Evolutionary conservation across 64 coral and sea anemone genomes (phyloP), one percentile per base, ranked within the genome.

Genomic region (Montipora capricornis): DNA sequence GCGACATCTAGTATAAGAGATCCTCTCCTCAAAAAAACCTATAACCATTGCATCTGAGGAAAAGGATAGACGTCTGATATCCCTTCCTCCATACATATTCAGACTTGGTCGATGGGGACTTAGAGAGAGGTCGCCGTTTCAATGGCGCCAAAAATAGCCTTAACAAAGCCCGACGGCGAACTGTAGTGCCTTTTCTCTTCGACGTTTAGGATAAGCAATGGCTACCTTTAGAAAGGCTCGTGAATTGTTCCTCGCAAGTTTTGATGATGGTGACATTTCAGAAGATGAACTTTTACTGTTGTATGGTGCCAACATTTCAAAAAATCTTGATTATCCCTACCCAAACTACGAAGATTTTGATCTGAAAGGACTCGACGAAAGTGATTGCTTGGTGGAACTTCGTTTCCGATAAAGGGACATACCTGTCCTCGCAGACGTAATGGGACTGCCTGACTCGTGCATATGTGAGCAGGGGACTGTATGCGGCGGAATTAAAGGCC

Each of bases 111-210:
- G 89, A 90, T 10, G 89, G 76, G 58, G 77, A 44, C 7, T 53
- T 90, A 77, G 75, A 45, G 46, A 90, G 60, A 90, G 77, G 76
- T 81, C 44, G 58, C 77, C 89, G 57, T 90, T 80, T 19, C 77
- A 80, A 70, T 90, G 76, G 77, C 45, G 89, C 51, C 13, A 90
- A 90, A 80, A 80, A 57, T 57, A 62, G 50, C 20, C 89, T 22
- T 90, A 13, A 80, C 13, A 49, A 76, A 76, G 16, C 87, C 16
- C 71, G 48, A 68, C 57, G 76, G 75, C 75, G 26, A 76, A 48
- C 1, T 89, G 5, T 47, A 67, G 26, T 77, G 53, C 49, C 81
- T 62, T 84, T 84, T 48, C 6, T 46, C 6, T 89, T 77, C 49
- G 14, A 89, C 55, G 12, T 61, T 14, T 49, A 76, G 53, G 53